Evolutionary conservation across 2,888 invertebrate species (phyloP), one percentile per base, ranked within the genome.

Genomic region (Callosobruchus maculatus): DNA sequence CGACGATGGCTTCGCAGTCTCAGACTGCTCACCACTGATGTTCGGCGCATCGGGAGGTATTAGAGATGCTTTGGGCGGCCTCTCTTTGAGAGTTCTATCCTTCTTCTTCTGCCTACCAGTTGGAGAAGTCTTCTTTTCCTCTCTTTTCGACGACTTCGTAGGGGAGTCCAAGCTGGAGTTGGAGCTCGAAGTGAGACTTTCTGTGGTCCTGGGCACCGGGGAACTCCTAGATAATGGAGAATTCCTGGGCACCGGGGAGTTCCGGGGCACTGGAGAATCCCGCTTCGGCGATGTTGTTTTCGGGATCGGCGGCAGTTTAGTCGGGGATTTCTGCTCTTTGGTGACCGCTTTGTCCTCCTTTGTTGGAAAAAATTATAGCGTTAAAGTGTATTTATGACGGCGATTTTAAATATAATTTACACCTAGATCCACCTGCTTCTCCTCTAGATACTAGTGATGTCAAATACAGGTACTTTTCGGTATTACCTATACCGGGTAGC

Each of bases 111-210:
- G 68, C n/a, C 21, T 70, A 20, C 20, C 26, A n/a, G 70, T 5
- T 21, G 21, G n/a, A 2, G 70, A n/a, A 26, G 22, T 7, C 49
- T 82, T 83, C 76, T 78, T 78, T 79, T 84, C 82, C 49, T 81
- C 81, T 76, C 78, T 80, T 77, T 82, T 84, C 83, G 21, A 82
- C 83, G 21, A 82, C 86, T 89, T 86, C 82, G 82, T 84, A 80
- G 87, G 86, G 74, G 85, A 84, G 78, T 84, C 85, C 74, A 82
- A 77, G 76, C 76, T 78, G 71, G 74, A 78, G 74, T 81, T 76
- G 70, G 82, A 82, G 74, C 79, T 81, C 70, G 79, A 78, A 75
- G 80, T 81, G 66, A 77, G 72, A 20, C 26, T 70, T n/a, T 70
- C 22, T 18, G 21, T 21, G 70, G 20, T 70, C 21, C 20, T 49